Base-by-base conservation (phyloP, 2,888 invertebrate genomes). In the Trichopoda pennipes region DNA sequence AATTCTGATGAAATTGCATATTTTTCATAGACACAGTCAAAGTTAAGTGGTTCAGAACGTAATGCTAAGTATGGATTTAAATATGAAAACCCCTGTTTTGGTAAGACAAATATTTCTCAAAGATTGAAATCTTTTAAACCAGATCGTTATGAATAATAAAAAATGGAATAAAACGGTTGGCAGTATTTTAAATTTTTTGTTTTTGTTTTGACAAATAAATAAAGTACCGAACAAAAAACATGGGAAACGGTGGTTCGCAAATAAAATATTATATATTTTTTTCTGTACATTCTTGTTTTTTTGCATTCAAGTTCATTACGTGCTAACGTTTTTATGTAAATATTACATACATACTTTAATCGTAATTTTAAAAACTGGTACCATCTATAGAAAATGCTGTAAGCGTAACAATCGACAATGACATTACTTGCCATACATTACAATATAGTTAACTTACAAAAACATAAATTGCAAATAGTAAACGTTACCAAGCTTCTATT, bases 101-200 rank as follows among this genome's bases (percentile, higher is more conserved):
- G 0, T 28, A 6, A 4, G 28, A 2, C 4, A 28, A 28, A 28
- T 38, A 38, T 12, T 1, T 12, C 2, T 38, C 1, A 58, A 16
- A n/a, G 69, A 69, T 32, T 47, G n/a, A 2, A 70, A 28, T 60
- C 70, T 38, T 70, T 70, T 19, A 69, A 44, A 38, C 32, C 16
- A n/a, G 3, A 2, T 19, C 44, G 2, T 32, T 19, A 10, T 3
- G 58, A 21, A 60, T 47, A 38, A 58, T 51, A 66, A 21, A 47
- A 70, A 58, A 70, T 70, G 49, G 21, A 49, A 21, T 17, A 21
- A 49, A 38, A 70, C 47, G 35, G 47, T 21, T 70, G 47, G 47
- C 49, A 60, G 70, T 70, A 70, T 35, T 47, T 64, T 51, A 51
- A 16, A 19, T 21, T 42, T 14, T 60, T 10, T 19, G 47, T 56